Conservation (phyloP, 2,888 invertebrate species). For the Anthophora plumipes region DNA sequence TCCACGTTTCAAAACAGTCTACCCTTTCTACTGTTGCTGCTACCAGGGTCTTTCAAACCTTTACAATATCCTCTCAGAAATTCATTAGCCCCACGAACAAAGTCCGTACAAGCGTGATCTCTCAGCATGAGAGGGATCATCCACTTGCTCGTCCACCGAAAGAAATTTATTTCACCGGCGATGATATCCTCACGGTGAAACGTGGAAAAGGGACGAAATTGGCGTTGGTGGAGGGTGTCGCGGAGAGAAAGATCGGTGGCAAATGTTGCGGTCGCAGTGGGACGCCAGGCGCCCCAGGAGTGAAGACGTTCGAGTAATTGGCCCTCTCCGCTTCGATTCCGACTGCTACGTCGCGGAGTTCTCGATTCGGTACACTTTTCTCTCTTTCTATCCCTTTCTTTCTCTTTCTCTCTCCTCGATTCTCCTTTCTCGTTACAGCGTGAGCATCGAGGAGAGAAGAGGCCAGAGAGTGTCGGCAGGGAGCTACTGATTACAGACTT, state of each 20-base stretch:
- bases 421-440: conserved; percentile 67
- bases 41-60: too few relatives aligned
- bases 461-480: conserved; percentile 71
- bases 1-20: background rate
- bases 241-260: conserved; percentile 65
- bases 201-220: conserved; percentile 33
- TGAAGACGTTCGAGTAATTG: conserved; percentile 81
- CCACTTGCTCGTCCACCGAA: background rate
- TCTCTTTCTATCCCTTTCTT: conserved; percentile 29
- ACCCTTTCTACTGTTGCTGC: too few relatives aligned
- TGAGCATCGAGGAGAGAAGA: background rate
- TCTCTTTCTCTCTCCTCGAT: conserved; percentile 49
- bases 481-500: conserved; percentile 78
- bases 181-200: conserved; percentile 49
- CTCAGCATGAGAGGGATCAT: conserved; percentile 31
- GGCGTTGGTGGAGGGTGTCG: conserved; percentile 1
- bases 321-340: conserved; percentile 76
- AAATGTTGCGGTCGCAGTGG: conserved; percentile 71
- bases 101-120: conserved; percentile 38
- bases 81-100: conserved; percentile 24
- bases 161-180: conserved; percentile 15
- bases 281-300: conserved; percentile 79
- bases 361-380: conserved; percentile 61
- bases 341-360: conserved; percentile 57
- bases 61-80: conserved; percentile 11